Conservation (phyloP, 2,797 vertebrate species). For the Tamandua tetradactyla region DNA sequence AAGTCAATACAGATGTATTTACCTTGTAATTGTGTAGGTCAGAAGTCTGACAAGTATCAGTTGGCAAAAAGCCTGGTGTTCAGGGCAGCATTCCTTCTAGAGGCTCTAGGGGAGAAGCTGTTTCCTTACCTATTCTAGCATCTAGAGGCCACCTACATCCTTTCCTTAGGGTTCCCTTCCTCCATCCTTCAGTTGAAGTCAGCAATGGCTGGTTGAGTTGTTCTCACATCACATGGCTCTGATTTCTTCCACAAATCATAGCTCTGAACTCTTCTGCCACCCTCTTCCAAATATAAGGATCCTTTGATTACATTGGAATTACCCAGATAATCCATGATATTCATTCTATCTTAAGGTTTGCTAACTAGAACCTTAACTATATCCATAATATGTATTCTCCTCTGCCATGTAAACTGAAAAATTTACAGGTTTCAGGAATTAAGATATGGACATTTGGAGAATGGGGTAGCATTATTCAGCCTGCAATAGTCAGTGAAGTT, state of each 20-base stretch:
- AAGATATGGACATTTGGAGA: not conserved
- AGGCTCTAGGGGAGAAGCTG: not conserved
- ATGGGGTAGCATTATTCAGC: too few species aligned
- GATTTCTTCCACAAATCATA: not conserved
- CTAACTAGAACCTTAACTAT: not conserved
- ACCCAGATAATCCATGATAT: not conserved
- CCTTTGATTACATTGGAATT: not conserved
- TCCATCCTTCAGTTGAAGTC: not conserved
- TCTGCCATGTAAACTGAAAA: not conserved
- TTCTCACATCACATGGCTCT: not conserved
- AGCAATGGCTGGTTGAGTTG: not conserved
- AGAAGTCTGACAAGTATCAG: not conserved
- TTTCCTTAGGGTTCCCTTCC: not conserved
- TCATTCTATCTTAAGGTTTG: not conserved
- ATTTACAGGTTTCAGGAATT: not conserved
- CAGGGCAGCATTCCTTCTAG: not conserved
- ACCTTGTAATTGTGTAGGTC: not conserved
- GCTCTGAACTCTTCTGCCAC: not conserved
- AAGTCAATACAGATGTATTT: not conserved
- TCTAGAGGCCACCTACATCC: not conserved
- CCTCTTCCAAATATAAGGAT: not conserved
- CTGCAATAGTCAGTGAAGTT: not conserved
- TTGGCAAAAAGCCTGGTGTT: not conserved
- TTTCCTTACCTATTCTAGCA: not conserved
- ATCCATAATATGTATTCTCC: not conserved